Percentiles rank a stretch among this genome's conserved stretches.
These are phyloP conservation scores for Chrysocyon brachyurus DNA, from an alignment of 2,797 vertebrate genomes.

Conservation along the genomic window DNA sequence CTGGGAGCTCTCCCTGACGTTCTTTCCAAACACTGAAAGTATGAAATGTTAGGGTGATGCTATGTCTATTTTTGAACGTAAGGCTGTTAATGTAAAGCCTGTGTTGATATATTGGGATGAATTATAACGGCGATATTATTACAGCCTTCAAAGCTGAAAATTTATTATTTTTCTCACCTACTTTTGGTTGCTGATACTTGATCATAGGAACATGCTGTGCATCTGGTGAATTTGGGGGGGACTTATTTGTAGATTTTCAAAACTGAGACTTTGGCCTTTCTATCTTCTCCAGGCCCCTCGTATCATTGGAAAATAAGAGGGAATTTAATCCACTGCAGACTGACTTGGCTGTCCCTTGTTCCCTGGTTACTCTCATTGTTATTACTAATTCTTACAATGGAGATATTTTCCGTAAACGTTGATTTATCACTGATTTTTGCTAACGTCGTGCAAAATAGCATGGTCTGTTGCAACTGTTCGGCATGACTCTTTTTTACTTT, in stretches of 20 bases:
- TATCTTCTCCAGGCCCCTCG: background rate
- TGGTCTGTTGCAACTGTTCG: background rate
- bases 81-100: slow-evolving; percentile 86
- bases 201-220: slow-evolving; percentile 82
- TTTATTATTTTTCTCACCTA: slow-evolving; percentile 88
- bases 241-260: slow-evolving; percentile 76
- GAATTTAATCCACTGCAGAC: background rate
- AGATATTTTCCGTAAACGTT: slow-evolving; percentile 1
- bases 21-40: slow-evolving; percentile 83
- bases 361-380: background rate
- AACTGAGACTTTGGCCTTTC: slow-evolving; percentile 51
- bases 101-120: slow-evolving; percentile 86
- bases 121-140: slow-evolving; percentile 84
- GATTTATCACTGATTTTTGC: slow-evolving; percentile 34
- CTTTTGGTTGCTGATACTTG: slow-evolving; percentile 85
- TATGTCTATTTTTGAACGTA: slow-evolving; percentile 87
- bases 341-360: background rate
- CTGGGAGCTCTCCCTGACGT: slow-evolving; percentile 85
- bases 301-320: background rate
- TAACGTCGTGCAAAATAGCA: background rate
- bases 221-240: slow-evolving; percentile 77
- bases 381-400: background rate
- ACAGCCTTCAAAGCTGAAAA: slow-evolving; percentile 84
- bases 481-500: background rate
- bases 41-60: slow-evolving; percentile 83